Evolutionary conservation across 2,113 vertebrate species (phyloP).

Genomic region (Bufo bufo): DNA sequence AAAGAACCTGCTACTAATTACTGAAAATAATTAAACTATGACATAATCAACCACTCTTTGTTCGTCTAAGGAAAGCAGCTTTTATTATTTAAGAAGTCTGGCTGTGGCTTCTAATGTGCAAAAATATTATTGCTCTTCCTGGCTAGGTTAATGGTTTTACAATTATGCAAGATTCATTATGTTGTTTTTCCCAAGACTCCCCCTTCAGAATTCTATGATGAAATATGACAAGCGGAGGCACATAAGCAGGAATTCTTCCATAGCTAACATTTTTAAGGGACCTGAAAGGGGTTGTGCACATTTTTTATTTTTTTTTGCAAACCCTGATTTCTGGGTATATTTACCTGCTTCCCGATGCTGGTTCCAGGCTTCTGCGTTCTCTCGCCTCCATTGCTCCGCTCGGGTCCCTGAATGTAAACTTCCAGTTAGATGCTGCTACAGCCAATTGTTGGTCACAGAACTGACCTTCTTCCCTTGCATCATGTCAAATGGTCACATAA

Average conservation of each 20-base stretch:
- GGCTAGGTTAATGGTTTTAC: constrained; percentile 18
- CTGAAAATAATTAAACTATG: constrained; percentile 11
- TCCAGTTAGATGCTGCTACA: too few relatives aligned
- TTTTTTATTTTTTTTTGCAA: too few relatives aligned
- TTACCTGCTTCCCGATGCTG: too few relatives aligned
- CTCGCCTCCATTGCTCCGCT: too few relatives aligned
- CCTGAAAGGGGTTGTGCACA: not conserved
- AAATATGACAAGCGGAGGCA: not conserved
- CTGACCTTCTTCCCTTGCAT: too few relatives aligned
- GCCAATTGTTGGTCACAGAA: too few relatives aligned
- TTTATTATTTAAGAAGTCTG: constrained; percentile 1
- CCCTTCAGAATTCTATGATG: not conserved
- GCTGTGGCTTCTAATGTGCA: not conserved
- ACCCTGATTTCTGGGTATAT: too few relatives aligned
- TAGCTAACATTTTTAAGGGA: not conserved
- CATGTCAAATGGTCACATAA: too few relatives aligned
- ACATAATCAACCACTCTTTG: not conserved
- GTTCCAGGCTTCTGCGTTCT: too few relatives aligned
- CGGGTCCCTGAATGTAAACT: too few relatives aligned
- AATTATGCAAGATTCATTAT: constrained; percentile 6
- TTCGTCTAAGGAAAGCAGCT: not conserved
- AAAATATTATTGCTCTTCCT: constrained; percentile 1
- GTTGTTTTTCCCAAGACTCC: constrained; percentile 25
- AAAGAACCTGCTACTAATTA: constrained; percentile 8
- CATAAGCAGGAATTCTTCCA: not conserved